Base-by-base conservation (phyloP, 2,113 vertebrate genomes). In the Tapirus terrestris region DNA sequence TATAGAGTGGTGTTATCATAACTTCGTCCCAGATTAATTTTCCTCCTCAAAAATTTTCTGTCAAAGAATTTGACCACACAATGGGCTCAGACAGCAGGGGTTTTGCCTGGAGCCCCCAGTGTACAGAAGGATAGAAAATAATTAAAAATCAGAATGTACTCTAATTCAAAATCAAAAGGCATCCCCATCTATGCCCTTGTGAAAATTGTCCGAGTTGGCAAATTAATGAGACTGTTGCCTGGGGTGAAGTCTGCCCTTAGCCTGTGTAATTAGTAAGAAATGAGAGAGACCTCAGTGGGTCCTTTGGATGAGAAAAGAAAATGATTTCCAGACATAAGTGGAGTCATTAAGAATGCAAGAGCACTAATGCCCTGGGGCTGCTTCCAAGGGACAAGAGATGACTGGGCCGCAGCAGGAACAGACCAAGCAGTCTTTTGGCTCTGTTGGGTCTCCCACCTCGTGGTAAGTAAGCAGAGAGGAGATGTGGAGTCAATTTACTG, bases 241-340 rank as follows among this genome's bases (percentile, higher is more conserved):
- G 18, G 58, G 79, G 61, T 93, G 70, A 97, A 79, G 56, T 58
- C 73, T 89, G 73, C 84, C 87, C 86, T 96, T 89, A 68, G 68
- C 67, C 97, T 92, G 63, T 67, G 58, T 94, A 91, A 97, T 97
- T 95, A 96, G n/a, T 76, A 91, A 96, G 94, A 93, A 94, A 88
- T 11, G 17, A 84, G 91, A 84, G 63, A 56, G 53, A 81, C 88
- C n/a, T 96, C n/a, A 6, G 45, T 94, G 58, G n/a, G 70, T 77
- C 70, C 60, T 67, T n/a, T 8, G 1, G 45, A 75, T 79, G 63
- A 97, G 86, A 83, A 91, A 89, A 96, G 33, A 39, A 93, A 95
- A 65, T 80, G 13, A 96, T 96, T 97, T 96, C 94, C 0, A 3
- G 82, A 51, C 12, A 5, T 67, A 87, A 93, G 72, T 10, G 36